Base-by-base conservation (phyloP, 2,113 vertebrate species). In the Corythornis madagascariensis region DNA sequence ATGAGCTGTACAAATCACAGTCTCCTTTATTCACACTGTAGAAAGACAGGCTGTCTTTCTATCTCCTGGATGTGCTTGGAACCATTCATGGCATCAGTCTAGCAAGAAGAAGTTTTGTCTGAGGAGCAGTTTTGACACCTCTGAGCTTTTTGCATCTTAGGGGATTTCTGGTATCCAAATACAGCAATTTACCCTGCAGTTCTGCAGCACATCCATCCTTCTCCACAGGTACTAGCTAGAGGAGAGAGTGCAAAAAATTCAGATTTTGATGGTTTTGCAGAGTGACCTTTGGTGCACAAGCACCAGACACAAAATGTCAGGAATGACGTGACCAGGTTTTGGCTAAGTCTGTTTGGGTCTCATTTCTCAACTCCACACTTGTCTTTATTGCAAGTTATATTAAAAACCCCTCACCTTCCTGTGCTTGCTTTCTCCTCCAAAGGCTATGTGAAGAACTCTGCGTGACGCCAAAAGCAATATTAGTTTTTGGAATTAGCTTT, bases 401-500 rank as follows among this genome's bases (percentile, higher is more conserved):
- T 88, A 61, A 86, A 88, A 74, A 6, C 1, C 35, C 26, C 43
- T 93, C n/a, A 67, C 67, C n/a, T 92, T 91, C 57, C 78, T 85
- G 38, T 63, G 47, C 83, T 94, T 85, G 63, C 56, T 90, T 90
- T 93, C 65, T 85, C 50, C 74, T 95, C 87, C 78, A 21, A 89
- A 94, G 77, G 33, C 76, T 57, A 60, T 83, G 87, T 91, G 87
- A 96, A 73, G 82, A 89, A 75, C 81, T 92, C 74, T 50, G 19
- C 1, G 8, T 66, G 73, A 91, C 0, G 85, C 96, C 96, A 96
- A 95, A 83, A 91, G 64, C 80, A 97, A 95, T 96, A 95, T 97
- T 97, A 53, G 80, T 75, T 81, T 94, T 91, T 86, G 84, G 93
- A 96, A 83, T 93, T 87, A 74, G 74, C 89, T 97, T 96, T 96